Evolutionary conservation across 2,113 vertebrate genomes (phyloP).

Genomic region (Pandion haliaetus): DNA sequence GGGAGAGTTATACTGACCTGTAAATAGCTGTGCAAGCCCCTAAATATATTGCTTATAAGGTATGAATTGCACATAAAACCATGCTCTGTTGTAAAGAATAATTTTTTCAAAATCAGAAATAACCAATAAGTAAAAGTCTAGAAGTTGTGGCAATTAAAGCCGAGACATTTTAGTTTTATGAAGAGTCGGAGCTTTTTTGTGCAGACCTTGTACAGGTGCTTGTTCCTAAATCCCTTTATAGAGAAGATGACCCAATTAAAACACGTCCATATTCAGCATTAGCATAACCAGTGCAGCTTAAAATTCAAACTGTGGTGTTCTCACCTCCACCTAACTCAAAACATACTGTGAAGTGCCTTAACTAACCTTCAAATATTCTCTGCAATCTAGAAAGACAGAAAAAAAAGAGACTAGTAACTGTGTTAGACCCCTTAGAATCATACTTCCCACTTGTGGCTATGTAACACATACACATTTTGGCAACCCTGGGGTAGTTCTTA

Average conservation of each 20-base stretch:
- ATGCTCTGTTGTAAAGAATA: not conserved
- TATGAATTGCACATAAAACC: not conserved
- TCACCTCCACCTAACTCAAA: not conserved
- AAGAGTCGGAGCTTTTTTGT: not conserved
- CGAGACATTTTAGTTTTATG: not conserved
- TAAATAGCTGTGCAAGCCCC: not conserved
- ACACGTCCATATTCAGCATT: not conserved
- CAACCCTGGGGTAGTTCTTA: not conserved
- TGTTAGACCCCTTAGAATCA: fast-evolving
- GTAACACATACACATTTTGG: not conserved
- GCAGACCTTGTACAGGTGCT: not conserved
- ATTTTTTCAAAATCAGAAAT: not conserved
- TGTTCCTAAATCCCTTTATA: not conserved
- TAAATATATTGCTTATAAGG: not conserved
- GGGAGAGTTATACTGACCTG: not conserved
- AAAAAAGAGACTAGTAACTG: not conserved
- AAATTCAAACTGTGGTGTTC: not conserved
- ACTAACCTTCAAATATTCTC: not conserved
- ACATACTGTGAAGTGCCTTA: not conserved
- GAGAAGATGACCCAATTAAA: not conserved
- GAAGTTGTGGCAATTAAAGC: not conserved
- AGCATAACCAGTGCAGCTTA: not conserved
- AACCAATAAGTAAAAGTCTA: not conserved
- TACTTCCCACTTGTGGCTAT: not conserved
- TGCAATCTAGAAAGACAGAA: not conserved